These are phyloP conservation scores for Aspidiotus destructor DNA, from an alignment of 2,888 invertebrate species.

Conservation along the genomic window DNA sequence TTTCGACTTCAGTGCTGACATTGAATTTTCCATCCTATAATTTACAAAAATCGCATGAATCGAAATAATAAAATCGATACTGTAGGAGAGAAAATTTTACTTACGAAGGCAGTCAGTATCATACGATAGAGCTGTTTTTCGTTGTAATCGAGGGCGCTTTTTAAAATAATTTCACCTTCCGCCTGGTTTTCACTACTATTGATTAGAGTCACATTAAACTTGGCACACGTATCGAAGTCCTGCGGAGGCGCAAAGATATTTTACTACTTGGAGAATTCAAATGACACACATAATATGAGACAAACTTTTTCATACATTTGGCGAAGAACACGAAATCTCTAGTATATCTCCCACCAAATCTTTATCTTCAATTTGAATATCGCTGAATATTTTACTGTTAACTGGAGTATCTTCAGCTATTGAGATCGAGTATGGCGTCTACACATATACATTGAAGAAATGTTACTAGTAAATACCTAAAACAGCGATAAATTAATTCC, in stretches of 20 bases:
- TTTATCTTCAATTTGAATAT: slow-evolving; percentile 64
- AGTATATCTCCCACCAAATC: slow-evolving; percentile 73
- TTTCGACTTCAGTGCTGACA: slow-evolving; percentile 61
- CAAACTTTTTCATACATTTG: no score
- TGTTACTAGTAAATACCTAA: no score
- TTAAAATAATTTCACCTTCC: slow-evolving; percentile 62
- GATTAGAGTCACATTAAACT: slow-evolving; percentile 55
- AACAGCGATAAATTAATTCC: no score
- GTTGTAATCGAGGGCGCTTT: slow-evolving; percentile 63
- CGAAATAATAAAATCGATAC: slow-evolving; percentile 35
- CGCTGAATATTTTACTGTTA: slow-evolving; percentile 61
- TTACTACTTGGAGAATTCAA: no score
- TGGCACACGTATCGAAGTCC: slow-evolving; percentile 61
- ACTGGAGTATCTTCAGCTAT: slow-evolving; percentile 65
- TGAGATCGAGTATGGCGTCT: slow-evolving; percentile 70
- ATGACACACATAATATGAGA: no score
- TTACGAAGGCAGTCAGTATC: slow-evolving; percentile 63
- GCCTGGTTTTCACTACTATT: slow-evolving; percentile 50
- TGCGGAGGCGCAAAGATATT: slow-evolving; percentile 41
- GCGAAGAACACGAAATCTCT: slow-evolving; percentile 56
- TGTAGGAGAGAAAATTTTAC: slow-evolving; percentile 39
- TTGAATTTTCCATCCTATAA: slow-evolving; percentile 66
- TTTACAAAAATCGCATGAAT: neutral
- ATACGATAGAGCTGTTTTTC: slow-evolving; percentile 68
- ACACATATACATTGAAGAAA: slow-evolving; percentile 33